Percentiles rank a stretch among this genome's conserved stretches.
phyloP scores from a whole-genome alignment of 2,113 vertebrate genomes.

The Tympanuchus pallidicinctus region DNA sequence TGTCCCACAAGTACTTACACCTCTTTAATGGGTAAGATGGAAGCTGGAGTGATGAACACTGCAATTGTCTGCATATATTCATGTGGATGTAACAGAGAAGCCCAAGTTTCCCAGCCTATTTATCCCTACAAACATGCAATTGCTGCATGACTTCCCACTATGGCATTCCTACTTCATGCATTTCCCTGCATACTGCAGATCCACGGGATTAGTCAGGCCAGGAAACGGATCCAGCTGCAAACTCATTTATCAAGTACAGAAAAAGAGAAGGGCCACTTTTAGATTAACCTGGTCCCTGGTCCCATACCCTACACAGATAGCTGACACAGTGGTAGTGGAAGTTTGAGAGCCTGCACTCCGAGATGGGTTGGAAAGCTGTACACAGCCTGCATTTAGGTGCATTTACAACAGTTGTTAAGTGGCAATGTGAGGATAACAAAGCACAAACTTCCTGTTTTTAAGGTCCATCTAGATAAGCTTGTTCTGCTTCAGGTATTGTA shows the following conservation, averaged over 20 bases:
- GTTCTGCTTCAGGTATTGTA: not conserved
- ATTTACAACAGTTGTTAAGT: not conserved
- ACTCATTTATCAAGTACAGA: fast-evolving
- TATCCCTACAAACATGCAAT: not conserved
- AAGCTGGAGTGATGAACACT: not conserved
- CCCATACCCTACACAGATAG: fast-evolving
- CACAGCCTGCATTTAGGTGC: not conserved
- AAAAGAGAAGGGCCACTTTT: not conserved
- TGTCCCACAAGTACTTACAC: not conserved
- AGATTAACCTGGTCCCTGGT: not conserved
- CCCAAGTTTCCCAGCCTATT: not conserved
- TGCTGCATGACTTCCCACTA: not conserved
- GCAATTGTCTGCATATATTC: not conserved
- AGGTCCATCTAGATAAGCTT: not conserved
- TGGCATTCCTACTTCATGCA: not conserved
- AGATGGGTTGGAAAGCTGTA: not conserved
- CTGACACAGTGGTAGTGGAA: not conserved
- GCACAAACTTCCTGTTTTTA: not conserved
- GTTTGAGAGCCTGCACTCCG: not conserved
- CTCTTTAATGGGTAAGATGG: too few species aligned
- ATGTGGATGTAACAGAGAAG: not conserved
- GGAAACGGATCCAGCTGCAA: not conserved
- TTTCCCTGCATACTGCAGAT: fast-evolving
- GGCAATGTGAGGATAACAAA: not conserved
- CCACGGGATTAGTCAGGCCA: fast-evolving